Evolutionary conservation across 2,888 invertebrate genomes (phyloP), one percentile per base, ranked within the genome.

Genomic region (Ernsta delagoae): DNA sequence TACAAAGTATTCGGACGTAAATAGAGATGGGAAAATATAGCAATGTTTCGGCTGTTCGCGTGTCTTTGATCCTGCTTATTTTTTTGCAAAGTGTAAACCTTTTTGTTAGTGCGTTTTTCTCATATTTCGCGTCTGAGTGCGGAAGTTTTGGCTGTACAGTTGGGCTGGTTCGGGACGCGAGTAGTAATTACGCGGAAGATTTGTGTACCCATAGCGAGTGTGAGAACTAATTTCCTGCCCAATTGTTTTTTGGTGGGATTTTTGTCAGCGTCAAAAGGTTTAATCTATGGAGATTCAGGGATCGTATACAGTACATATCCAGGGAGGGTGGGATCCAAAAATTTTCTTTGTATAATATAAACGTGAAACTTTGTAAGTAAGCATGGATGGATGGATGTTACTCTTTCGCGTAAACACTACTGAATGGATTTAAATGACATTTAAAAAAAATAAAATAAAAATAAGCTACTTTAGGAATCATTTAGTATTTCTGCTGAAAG

Each of bases 31-130:
- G 69, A 70, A 72, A 67, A 71, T 71, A 70, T 70, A 72, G 70
- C 70, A 70, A 73, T 73, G 65, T 70, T 72, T 72, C 62, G 67
- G 71, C 59, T 71, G 61, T 74, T 71, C 73, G 71, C 70, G 9
- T 70, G 66, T 66, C 66, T 59, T 70, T 72, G 69, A 70, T 70
- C 63, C 57, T 59, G 59, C 57, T 67, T 64, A 63, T 69, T 70
- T 65, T 59, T 64, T 59, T n/a, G 39, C n/a, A 50, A 59, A 62
- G 68, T 63, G 62, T 63, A 68, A 68, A 68, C 61, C 62, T 59
- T 68, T 68, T 68, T 68, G 62, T 48, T 57, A 62, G 48, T 62
- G 45, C 24, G 41, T 66, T 68, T 59, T 41, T 68, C 62, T 62
- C 68, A 63, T 68, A 62, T 68, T 68, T 68, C 57, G 62, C 36